Evolutionary conservation across 37 sponge, comb jelly and placozoan species (phyloP), one percentile per base, ranked within the genome.

Genomic region (Cliona cf. orientalis): DNA sequence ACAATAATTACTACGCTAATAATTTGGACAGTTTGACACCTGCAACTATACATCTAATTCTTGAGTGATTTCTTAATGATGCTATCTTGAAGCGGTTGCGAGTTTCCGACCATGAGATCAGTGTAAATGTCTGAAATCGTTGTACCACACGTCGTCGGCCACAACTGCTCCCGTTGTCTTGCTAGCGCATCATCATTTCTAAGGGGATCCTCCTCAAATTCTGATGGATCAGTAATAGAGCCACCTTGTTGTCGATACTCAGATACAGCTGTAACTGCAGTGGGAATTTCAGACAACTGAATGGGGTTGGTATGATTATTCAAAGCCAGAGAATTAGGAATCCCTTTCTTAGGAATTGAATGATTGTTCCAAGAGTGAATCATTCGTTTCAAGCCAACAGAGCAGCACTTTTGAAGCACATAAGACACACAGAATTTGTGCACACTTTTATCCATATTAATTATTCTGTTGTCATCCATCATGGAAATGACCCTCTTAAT

Each of bases 181-280:
- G 7, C 6, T 25, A 62, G 64, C 23, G 22, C 6, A 11, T 21
- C 28, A 62, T 62, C 28, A 25, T 12, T 7, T 62, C 7, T 12
- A 7, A 62, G 26, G 23, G 64, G 64, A 23, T 62, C 64, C 23
- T 11, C 19, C 7, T 28, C 64, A 62, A 62, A 62, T 23, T 62
- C 64, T 7, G 6, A 7, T 12, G 64, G 64, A n/a, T 62, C 64
- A 25, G 64, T 62, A 7, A 62, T 21, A 25, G 26, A 25, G 6
- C 64, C 64, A 25, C 64, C 64, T n/a, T 62, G 64, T 23, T 62
- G 26, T n/a, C 64, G 12, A 23, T 62, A 62, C 28, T 21, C 64
- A 62, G 64, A 21, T 7, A 62, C 64, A 12, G 64, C 64, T 25
- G 12, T 62, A 23, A 7, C 28, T 25, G 7, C 28, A 7, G 64